Evolutionary conservation across 1,140 invertebrate genomes (phyloP).

Genomic region (Pogonomyrmex barbatus): DNA sequence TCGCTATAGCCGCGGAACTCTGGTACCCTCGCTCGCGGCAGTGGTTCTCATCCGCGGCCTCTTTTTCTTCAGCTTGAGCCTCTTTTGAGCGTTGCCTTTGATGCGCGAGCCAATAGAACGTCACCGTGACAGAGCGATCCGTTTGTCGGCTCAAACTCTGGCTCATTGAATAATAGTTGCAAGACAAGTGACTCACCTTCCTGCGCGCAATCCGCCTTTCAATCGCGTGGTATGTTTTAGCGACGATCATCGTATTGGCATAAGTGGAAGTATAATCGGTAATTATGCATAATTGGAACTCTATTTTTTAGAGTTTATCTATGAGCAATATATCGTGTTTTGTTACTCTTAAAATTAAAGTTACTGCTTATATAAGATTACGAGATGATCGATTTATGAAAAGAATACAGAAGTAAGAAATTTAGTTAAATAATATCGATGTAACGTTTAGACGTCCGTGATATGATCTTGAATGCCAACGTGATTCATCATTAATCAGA

Average conservation of each 20-base stretch:
- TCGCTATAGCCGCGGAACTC: conserved; percentile 77
- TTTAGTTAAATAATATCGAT: background rate
- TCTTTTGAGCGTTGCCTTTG: conserved; percentile 52
- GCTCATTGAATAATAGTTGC: conserved; percentile 52
- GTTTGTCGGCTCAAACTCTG: conserved; percentile 69
- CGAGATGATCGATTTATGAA: background rate
- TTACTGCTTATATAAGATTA: background rate
- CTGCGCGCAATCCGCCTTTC: conserved; percentile 44
- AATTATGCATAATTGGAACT: background rate
- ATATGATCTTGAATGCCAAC: background rate
- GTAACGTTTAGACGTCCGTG: background rate
- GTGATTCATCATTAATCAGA: background rate
- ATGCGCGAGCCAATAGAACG: conserved; percentile 48
- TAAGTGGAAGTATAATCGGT: conserved; percentile 37
- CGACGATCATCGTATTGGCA: conserved; percentile 10
- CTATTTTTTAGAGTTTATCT: background rate
- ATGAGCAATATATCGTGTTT: background rate
- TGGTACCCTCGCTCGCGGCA: conserved; percentile 69
- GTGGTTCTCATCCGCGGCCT: conserved; percentile 74
- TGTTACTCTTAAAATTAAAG: conserved; percentile 1
- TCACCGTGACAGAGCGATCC: conserved; percentile 61
- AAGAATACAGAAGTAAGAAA: background rate
- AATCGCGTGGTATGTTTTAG: conserved; percentile 39
- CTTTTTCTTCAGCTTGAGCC: conserved; percentile 58
- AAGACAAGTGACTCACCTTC: conserved; percentile 62